These are phyloP conservation scores for Geophilus truncorum DNA, from an alignment of 2,888 invertebrate genomes.

Conservation along the genomic window DNA sequence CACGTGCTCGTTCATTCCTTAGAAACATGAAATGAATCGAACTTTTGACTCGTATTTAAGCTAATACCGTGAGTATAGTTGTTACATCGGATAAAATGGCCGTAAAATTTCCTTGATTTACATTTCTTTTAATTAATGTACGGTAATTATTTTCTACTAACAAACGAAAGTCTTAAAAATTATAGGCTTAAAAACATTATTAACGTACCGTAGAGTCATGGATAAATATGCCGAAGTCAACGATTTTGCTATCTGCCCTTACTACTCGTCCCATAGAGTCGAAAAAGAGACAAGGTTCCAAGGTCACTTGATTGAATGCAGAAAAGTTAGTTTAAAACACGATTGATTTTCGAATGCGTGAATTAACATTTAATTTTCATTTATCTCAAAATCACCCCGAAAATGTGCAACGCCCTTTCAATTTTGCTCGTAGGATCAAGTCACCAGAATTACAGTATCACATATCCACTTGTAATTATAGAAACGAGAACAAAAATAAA, in stretches of 20 bases:
- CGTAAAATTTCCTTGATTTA: too few species aligned
- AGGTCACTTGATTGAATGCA: not conserved
- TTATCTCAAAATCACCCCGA: constrained; percentile 5
- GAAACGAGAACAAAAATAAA: not conserved
- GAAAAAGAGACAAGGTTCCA: not conserved
- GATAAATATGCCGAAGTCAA: not conserved
- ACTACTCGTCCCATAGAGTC: not conserved
- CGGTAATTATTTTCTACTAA: too few species aligned
- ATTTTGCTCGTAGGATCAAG: not conserved
- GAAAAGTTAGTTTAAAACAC: not conserved
- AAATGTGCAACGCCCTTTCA: not conserved
- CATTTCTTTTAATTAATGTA: too few species aligned
- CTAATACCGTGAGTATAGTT: too few species aligned
- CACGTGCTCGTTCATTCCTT: too few species aligned
- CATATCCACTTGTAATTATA: not conserved
- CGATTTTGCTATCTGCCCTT: not conserved
- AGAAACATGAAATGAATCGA: too few species aligned
- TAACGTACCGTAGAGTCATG: too few species aligned
- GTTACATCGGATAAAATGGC: too few species aligned
- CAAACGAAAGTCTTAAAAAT: too few species aligned
- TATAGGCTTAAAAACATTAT: too few species aligned
- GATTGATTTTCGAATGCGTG: too few species aligned
- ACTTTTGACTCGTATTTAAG: too few species aligned
- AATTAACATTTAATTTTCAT: not conserved
- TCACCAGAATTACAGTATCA: not conserved